A percentile compares a stretch with the other conserved stretches of the same genome.
phyloP scores from a whole-genome alignment of 2,888 invertebrate genomes.

The Pachycephus smyrnensis region DNA sequence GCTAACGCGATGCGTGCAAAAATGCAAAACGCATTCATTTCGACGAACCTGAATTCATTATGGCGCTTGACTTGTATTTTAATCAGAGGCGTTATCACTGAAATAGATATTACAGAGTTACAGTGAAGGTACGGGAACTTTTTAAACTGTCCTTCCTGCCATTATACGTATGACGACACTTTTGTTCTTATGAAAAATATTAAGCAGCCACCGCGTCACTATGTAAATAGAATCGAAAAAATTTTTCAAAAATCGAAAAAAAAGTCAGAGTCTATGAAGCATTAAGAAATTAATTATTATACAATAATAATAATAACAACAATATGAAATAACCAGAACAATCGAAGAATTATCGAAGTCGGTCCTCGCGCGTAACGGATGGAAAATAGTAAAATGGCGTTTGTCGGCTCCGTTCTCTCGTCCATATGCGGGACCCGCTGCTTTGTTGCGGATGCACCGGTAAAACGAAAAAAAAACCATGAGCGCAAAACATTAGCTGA shows the following conservation, averaged over 20 bases:
- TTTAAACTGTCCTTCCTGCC: background rate
- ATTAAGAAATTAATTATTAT: background rate
- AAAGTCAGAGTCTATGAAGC: background rate
- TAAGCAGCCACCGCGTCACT: background rate
- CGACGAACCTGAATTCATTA: slow-evolving; percentile 47
- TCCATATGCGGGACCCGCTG: background rate
- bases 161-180: background rate
- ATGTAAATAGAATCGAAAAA: background rate
- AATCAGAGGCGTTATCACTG: slow-evolving; percentile 39
- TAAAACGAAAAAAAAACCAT: background rate
- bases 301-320: background rate
- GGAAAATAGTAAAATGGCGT: background rate
- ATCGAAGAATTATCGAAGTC: background rate
- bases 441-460: background rate
- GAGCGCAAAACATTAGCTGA: background rate
- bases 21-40: slow-evolving; percentile 50
- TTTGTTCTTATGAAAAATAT: no score
- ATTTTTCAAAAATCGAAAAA: background rate
- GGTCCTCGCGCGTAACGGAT: background rate
- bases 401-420: background rate
- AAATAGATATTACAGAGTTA: background rate
- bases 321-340: background rate
- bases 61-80: slow-evolving; percentile 39
- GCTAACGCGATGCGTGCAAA: slow-evolving; percentile 33
- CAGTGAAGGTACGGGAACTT: background rate